Base-by-base conservation (phyloP, 2,113 vertebrate species). In the Rattus rattus region DNA sequence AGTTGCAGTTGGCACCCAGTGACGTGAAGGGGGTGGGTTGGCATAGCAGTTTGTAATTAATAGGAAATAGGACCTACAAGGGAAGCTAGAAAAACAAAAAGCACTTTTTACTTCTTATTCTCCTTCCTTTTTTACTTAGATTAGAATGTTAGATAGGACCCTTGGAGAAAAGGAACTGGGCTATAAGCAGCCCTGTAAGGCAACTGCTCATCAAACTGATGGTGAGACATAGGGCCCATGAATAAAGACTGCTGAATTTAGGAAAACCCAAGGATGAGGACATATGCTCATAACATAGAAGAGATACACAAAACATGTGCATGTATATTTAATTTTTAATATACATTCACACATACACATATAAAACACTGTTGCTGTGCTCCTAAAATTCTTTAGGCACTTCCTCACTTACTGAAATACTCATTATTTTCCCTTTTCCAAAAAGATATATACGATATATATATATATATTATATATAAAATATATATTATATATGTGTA, bases 341-440 rank as follows among this genome's bases (percentile, higher is more conserved):
- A 43, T 28, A 54, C 14, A 39, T 39, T n/a, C 36, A 54, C 30
- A 36, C 7, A 36, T 87, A 87, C 8, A 88, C 47, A 88, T n/a
- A 49, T 49, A 47, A 69, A 49, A 19, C 10, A 36, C 49, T 30
- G 28, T 91, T 88, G 4, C 61, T 67, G 0, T 65, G 39, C 26
- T 28, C 0, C 63, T 79, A 17, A 61, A 92, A 95, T 79, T 92
- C 33, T 59, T 96, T 52, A 72, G 76, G 67, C 6, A 61, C 1
- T 47, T 95, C 30, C 39, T 94, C 85, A 88, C 2, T 94, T 96
- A 96, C 75, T 91, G n/a, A 33, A 89, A 88, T 63, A 91, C 85
- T 65, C 87, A 13, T 87, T 88, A 85, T 92, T 75, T 70, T 84
- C 81, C 30, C 30, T n/a, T 20, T 87, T 80, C n/a, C 17, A 87